Evolutionary conservation across 2,113 vertebrate species (phyloP), one percentile per base, ranked within the genome.

Genomic region (Terrapene triunguis): DNA sequence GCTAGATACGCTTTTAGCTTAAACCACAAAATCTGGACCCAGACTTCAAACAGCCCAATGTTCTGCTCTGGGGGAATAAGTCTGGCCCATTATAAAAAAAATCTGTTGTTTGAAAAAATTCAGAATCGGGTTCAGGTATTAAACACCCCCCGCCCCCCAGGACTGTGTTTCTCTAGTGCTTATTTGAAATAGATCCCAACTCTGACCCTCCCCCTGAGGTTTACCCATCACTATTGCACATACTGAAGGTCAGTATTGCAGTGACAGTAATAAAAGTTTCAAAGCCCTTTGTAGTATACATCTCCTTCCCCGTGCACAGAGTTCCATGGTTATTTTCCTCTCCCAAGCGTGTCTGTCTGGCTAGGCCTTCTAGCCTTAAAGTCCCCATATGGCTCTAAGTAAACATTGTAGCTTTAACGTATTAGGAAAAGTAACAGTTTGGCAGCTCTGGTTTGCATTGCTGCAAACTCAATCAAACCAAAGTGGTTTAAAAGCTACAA

Each of bases 381-480:
- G 91, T 94, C 89, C 94, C 95, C 94, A 96, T 92, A 95, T 95
- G 92, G 96, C 95, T 97, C 94, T 95, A 47, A 94, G 92, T 93
- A 97, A 97, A 97, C 93, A 92, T 54, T 90, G 94, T 87, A 82
- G 82, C 96, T 96, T 96, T 82, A 95, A 38, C 17, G 0, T 90
- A 95, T 95, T 97, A 96, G 84, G 90, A 92, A 89, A 96, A 97
- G 95, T 82, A 97, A 94, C 87, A 78, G 90, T 89, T 97, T 97
- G 97, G 97, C 96, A 97, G 92, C 69, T 96, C 85, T 93, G 93
- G 16, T 88, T 92, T 89, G 82, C 13, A 0, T 90, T 82, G 89
- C 96, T 96, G 92, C 90, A 93, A 94, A 89, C 89, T 96, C 93
- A 27, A 96, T 95, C 97, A 95, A 97, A 93, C 97, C 97, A 92